Percentiles rank a stretch among this genome's conserved stretches.
phyloP scores from a whole-genome alignment of 2,888 invertebrate species.

The Dolichopus griseipennis region DNA sequence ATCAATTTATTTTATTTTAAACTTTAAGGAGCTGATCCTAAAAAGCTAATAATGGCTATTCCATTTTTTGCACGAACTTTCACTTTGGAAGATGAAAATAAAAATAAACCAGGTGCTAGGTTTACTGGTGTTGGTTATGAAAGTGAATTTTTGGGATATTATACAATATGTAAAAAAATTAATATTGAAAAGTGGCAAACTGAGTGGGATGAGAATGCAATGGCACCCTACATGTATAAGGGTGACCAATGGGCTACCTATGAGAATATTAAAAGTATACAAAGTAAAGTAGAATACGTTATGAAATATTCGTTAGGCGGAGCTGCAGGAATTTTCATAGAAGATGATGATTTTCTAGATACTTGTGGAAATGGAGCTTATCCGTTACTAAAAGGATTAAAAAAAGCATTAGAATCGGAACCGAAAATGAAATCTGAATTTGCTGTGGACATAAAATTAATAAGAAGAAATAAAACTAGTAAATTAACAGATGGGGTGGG shows the following conservation, averaged over 20 bases:
- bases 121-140: conserved; percentile 40
- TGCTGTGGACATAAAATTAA: too few species aligned
- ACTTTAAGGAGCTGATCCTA: conserved; percentile 30
- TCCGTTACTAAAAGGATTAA: conserved; percentile 12
- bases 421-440: too few species aligned
- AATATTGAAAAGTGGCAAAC: conserved; percentile 31
- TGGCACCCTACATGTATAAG: conserved; percentile 37
- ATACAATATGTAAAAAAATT: conserved; percentile 40
- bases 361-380: conserved; percentile 13
- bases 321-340: conserved; percentile 53
- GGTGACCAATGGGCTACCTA: conserved; percentile 42
- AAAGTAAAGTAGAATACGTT: conserved; percentile 34
- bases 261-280: conserved; percentile 36
- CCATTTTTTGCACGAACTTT: conserved; percentile 40
- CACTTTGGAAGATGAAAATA: conserved; percentile 35
- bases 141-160: conserved; percentile 44
- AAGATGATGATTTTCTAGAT: conserved; percentile 47
- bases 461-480: too few species aligned
- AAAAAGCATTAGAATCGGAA: not conserved
- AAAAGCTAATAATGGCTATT: conserved; percentile 40
- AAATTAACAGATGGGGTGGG: too few species aligned
- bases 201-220: conserved; percentile 30
- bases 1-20: too few species aligned
- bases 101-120: conserved; percentile 43
- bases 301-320: conserved; percentile 45